Conservation (phyloP, 2,888 invertebrate genomes). For the Perizoma affinitatum region DNA sequence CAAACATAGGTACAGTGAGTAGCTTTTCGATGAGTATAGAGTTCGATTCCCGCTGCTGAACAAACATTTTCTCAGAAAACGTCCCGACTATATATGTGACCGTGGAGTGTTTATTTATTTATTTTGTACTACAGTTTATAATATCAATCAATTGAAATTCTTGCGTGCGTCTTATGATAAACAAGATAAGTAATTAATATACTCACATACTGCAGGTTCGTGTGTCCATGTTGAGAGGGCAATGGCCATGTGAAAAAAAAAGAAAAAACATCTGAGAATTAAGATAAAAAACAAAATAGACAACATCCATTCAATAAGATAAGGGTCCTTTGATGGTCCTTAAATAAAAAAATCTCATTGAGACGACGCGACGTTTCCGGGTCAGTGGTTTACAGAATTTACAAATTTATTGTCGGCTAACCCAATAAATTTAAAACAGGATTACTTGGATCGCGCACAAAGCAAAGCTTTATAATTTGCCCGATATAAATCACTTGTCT, state of each 20-base stretch:
- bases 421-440: slow-evolving; percentile 82
- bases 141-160: neutral
- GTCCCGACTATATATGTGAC: too few relatives aligned
- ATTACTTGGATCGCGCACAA: slow-evolving; percentile 76
- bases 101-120: too few relatives aligned
- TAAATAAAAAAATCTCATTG: slow-evolving; percentile 69
- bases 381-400: slow-evolving; percentile 73
- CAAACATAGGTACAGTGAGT: too few relatives aligned
- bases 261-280: slow-evolving; percentile 34
- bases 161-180: slow-evolving; percentile 35
- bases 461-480: slow-evolving; percentile 79
- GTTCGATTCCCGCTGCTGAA: too few relatives aligned
- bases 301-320: slow-evolving; percentile 45
- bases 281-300: slow-evolving; percentile 37
- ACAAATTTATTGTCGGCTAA: slow-evolving; percentile 79
- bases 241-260: slow-evolving; percentile 47
- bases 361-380: slow-evolving; percentile 72
- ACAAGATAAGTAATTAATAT: slow-evolving; percentile 47
- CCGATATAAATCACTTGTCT: slow-evolving; percentile 73
- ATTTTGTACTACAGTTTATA: too few relatives aligned
- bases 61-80: too few relatives aligned
- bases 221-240: slow-evolving; percentile 47
- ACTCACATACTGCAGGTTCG: slow-evolving; percentile 70
- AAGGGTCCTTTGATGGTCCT: slow-evolving; percentile 57
- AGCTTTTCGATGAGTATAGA: too few relatives aligned